These are phyloP conservation scores for Andricus quercusramuli DNA, from an alignment of 2,888 invertebrate genomes.

Conservation along the genomic window DNA sequence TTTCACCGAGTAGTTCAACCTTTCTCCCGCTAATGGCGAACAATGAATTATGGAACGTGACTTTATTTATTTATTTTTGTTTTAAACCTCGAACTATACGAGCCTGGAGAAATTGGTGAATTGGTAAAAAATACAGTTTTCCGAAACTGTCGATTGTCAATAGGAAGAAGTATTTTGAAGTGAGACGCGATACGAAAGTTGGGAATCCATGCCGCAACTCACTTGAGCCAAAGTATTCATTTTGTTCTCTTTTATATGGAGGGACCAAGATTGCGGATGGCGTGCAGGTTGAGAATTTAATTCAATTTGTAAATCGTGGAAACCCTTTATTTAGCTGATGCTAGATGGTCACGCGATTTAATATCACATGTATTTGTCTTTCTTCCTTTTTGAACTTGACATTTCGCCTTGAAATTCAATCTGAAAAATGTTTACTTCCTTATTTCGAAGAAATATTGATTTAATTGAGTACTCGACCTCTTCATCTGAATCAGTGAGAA, in stretches of 20 bases:
- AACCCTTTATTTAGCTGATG: conserved; percentile 76
- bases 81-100: not conserved
- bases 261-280: conserved; percentile 66
- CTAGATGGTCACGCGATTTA: conserved; percentile 75
- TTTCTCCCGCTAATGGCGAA: conserved; percentile 5
- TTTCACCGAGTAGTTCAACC: conserved; percentile 5
- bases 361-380: conserved; percentile 37
- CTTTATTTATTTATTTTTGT: not conserved
- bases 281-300: conserved; percentile 76
- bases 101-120: not conserved
- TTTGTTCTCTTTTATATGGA: conserved; percentile 71
- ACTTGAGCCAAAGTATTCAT: conserved; percentile 65
- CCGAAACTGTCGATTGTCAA: not conserved
- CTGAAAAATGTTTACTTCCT: not conserved
- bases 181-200: conserved; percentile 74
- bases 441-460: not conserved
- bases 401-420: conserved; percentile 13
- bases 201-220: conserved; percentile 75
- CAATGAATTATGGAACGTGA: not conserved
- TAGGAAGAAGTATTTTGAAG: conserved; percentile 67
- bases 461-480: not conserved
- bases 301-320: conserved; percentile 75
- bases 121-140: not conserved
- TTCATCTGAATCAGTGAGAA: too few relatives aligned
- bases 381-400: conserved; percentile 35